Base-by-base conservation (phyloP, 1,140 invertebrate species). In the Caenorhabditis tropicalis region DNA sequence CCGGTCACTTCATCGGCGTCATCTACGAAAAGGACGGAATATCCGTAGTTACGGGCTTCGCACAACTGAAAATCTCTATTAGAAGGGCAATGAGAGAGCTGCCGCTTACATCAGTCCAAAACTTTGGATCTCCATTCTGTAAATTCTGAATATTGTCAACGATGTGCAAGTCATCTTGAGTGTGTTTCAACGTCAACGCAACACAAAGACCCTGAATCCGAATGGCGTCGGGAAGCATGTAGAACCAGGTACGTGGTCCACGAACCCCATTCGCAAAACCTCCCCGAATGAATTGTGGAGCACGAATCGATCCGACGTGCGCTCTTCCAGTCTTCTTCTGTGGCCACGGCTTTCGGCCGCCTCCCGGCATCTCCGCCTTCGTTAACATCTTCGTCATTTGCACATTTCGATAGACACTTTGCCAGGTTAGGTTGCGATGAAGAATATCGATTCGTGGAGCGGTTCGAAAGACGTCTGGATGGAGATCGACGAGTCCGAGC, bases 11-110 rank as follows among this genome's bases (percentile, higher is more conserved):
- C 70, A 24, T 85, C 94, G 93, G 94, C 95, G 95, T 94, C 94
- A 92, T 99, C 96, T 65, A 98, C 93, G 92, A 99, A 95, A 0
- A 99, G 92, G 36, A 97, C 95, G n/a, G 96, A 97, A 46, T 96
- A 94, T 48, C 97, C 97, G 97, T 97, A 99, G 90, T 95, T 94
- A 88, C 97, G 94, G 74, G 94, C 92, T 87, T 95, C 94, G 21
- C 65, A 74, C 10, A 74, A 36, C 65, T 74, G 65, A 24, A 46
- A 46, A n/a, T 43, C 6, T 10, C 5, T 5, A 12, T 43, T 43
- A 43, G 39, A 43, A 6, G 39, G 39, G 39, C 12, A 43, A 43
- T 5, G 39, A 43, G 39, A 43, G 39, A 15, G 39, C 39, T 43
- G 51, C 21, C 7, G 9, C 65, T 43, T 24, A 74, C 65, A 74